Percentiles rank a stretch among this genome's conserved stretches.
phyloP scores from a whole-genome alignment of 2,888 invertebrate genomes.

The Clusia tigrina region DNA sequence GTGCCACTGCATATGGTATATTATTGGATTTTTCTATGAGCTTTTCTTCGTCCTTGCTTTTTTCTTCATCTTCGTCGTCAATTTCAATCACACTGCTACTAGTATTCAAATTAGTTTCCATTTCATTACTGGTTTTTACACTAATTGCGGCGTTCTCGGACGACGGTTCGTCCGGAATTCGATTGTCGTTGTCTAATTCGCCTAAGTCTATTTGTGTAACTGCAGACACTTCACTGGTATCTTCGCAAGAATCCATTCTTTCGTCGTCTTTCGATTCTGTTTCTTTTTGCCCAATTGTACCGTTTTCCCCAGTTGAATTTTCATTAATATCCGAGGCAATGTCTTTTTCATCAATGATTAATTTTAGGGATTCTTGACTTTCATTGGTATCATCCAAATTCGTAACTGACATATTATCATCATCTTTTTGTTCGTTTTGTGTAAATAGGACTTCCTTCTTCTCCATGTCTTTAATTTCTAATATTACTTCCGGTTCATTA shows the following conservation, averaged over 20 bases:
- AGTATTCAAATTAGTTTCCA: background rate
- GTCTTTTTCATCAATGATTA: constrained; percentile 37
- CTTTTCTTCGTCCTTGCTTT: background rate
- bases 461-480: too few relatives aligned
- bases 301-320: background rate
- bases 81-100: constrained; percentile 17
- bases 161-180: background rate
- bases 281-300: constrained; percentile 1
- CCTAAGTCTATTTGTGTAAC: constrained; percentile 2
- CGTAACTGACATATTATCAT: too few relatives aligned
- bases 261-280: constrained; percentile 14
- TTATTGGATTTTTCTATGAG: constrained; percentile 7
- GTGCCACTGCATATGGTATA: constrained; percentile 29
- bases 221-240: background rate
- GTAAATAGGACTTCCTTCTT: too few relatives aligned
- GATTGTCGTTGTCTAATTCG: background rate
- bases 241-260: background rate
- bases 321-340: background rate
- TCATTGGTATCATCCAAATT: constrained; percentile 26
- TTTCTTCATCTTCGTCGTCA: constrained; percentile 16
- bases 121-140: background rate
- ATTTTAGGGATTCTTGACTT: constrained; percentile 36
- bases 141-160: background rate
- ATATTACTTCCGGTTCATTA: too few relatives aligned
- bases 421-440: too few relatives aligned